phyloP scores from a whole-genome alignment of 2,797 vertebrate species.

The Pyrrhura leucotis region DNA sequence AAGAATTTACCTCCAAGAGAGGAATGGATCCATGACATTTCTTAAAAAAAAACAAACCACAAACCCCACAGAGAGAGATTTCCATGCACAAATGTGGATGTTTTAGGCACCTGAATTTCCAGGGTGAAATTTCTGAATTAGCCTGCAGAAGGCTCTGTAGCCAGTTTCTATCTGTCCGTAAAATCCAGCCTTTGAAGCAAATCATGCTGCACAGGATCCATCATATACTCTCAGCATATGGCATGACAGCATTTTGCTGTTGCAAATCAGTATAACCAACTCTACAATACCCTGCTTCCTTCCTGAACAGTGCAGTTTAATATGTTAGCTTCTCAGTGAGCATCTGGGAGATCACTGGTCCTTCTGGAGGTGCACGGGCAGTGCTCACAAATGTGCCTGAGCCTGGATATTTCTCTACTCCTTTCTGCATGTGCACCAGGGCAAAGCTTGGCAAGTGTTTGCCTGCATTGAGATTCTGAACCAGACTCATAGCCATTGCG shows the following conservation, averaged over 20 bases:
- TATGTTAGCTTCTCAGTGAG: background rate
- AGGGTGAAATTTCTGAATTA: background rate
- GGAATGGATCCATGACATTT: background rate
- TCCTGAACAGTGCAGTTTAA: background rate
- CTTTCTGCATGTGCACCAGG: background rate
- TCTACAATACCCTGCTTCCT: background rate
- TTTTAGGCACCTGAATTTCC: background rate
- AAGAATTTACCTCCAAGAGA: background rate
- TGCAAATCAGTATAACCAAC: background rate
- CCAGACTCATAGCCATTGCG: background rate
- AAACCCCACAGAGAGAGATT: background rate
- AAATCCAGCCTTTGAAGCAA: background rate
- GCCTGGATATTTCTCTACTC: background rate
- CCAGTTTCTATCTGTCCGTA: background rate
- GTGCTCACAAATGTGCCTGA: background rate
- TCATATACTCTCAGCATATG: background rate
- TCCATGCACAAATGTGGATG: background rate
- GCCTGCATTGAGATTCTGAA: slow-evolving; percentile 36
- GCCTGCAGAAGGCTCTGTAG: background rate
- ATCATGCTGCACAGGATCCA: background rate
- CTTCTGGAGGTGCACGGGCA: background rate
- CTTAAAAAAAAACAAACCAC: background rate
- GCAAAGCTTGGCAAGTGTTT: background rate
- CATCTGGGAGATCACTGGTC: background rate
- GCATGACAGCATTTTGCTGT: background rate